Conservation (phyloP, 2,888 invertebrate genomes). For the Leptopilina syphax region DNA sequence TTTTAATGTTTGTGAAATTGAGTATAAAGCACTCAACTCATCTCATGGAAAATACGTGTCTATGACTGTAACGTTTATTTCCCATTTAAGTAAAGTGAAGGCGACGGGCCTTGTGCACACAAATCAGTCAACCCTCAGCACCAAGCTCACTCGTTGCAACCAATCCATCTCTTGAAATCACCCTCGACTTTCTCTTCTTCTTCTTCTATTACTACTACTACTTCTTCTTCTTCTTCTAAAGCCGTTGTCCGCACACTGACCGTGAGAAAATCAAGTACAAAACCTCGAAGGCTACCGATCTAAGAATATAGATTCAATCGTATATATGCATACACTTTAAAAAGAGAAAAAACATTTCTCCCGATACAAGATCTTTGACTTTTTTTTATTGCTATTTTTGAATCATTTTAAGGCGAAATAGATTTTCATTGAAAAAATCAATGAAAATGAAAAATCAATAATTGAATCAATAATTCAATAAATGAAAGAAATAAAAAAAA, state of each 20-base stretch:
- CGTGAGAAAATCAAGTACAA: slow-evolving; percentile 38
- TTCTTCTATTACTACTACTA: not conserved
- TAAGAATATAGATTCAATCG: slow-evolving; percentile 6
- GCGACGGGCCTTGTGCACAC: slow-evolving; percentile 71
- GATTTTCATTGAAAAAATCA: no score
- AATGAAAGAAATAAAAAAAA: no score
- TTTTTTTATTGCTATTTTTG: no score
- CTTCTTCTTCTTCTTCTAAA: not conserved
- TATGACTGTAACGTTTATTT: slow-evolving; percentile 64
- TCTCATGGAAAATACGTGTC: slow-evolving; percentile 11
- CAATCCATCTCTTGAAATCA: slow-evolving; percentile 39
- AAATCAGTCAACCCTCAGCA: slow-evolving; percentile 69
- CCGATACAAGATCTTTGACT: not conserved
- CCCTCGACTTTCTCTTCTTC: slow-evolving; percentile 10
- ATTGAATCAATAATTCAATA: no score
- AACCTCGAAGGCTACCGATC: slow-evolving; percentile 3
- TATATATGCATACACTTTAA: not conserved
- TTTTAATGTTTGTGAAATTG: not conserved
- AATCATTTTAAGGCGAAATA: no score
- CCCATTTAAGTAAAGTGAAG: slow-evolving; percentile 73
- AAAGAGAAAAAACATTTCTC: not conserved
- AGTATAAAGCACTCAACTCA: not conserved
- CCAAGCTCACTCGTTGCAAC: slow-evolving; percentile 59
- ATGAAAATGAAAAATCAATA: no score
- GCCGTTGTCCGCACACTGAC: slow-evolving; percentile 20